Conservation (phyloP, 1,140 invertebrate species). For the Drosophila murphyi region DNA sequence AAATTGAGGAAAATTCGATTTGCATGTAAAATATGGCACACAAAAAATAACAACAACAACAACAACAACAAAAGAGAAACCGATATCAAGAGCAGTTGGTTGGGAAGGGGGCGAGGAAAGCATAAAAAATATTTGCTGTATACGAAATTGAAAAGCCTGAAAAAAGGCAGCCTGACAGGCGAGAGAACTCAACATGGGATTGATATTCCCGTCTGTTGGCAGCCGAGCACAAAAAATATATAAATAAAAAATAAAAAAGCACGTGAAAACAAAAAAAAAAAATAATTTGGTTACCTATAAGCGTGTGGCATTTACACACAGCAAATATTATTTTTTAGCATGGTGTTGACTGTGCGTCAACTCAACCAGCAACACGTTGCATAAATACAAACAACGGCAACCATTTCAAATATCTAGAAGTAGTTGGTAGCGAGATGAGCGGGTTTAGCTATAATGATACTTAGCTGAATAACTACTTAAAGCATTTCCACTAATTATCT, state of each 20-base stretch:
- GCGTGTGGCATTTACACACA: constrained; percentile 66
- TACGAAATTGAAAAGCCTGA: constrained; percentile 78
- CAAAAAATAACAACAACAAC: constrained; percentile 44
- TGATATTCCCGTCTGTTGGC: constrained; percentile 55
- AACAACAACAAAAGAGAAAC: constrained; percentile 39
- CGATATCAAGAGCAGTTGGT: constrained; percentile 30
- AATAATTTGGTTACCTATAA: constrained; percentile 76
- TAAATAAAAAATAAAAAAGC: constrained; percentile 26
- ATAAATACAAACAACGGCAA: constrained; percentile 48
- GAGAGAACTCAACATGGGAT: constrained; percentile 63
- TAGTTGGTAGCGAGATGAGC: not conserved
- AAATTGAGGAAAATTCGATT: constrained; percentile 85
- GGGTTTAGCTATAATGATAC: constrained; percentile 6
- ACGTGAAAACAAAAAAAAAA: constrained; percentile 67
- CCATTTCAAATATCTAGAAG: constrained; percentile 19
- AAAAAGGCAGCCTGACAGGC: constrained; percentile 69
- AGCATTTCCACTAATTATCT: constrained; percentile 7
- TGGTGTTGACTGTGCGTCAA: constrained; percentile 25
- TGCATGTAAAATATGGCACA: constrained; percentile 84
- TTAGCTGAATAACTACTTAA: not conserved
- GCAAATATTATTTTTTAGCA: constrained; percentile 60
- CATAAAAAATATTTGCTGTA: constrained; percentile 81
- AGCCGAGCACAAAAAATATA: constrained; percentile 30
- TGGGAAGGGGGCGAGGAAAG: constrained; percentile 33
- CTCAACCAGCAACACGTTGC: constrained; percentile 48